A percentile compares a stretch with the other conserved stretches of the same genome.
Evolutionary conservation across 1,140 invertebrate species (phyloP).

Genomic region (Aplysia californica): DNA sequence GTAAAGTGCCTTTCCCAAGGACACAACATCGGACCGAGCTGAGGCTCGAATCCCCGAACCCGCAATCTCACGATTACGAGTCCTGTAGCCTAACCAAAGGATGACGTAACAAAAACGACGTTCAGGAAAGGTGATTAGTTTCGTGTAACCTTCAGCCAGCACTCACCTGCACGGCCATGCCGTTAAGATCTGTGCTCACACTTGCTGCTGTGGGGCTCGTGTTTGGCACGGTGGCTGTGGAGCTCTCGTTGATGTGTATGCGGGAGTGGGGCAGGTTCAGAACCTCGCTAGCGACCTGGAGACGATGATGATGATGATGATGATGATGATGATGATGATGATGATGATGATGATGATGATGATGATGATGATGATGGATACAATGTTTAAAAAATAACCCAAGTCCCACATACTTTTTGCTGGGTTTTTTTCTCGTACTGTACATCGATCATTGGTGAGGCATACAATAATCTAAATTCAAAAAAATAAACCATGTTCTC

Average conservation of each 20-base stretch:
- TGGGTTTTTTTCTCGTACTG: no score
- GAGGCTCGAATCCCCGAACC: no score
- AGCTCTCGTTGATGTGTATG: conserved; percentile 89
- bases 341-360: conserved; percentile 78
- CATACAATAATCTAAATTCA: no score
- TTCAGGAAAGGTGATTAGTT: no score
- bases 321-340: conserved; percentile 91
- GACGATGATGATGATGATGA: conserved; percentile 86
- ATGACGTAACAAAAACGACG: no score
- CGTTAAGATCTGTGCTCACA: conserved; percentile 91
- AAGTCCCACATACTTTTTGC: background rate
- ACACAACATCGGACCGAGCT: no score
- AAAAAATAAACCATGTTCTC: no score
- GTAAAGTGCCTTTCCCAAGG: no score
- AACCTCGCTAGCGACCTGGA: conserved; percentile 70
- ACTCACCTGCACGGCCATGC: conserved; percentile 89
- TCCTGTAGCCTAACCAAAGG: no score
- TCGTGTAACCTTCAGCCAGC: no score
- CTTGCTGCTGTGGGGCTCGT: conserved; percentile 93
- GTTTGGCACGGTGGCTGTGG: conserved; percentile 95
- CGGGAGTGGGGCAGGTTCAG: conserved; percentile 80
- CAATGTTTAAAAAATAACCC: background rate
- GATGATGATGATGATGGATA: background rate
- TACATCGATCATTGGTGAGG: no score
- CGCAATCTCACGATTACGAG: no score